A percentile compares a stretch with the other conserved stretches of the same genome.
Evolutionary conservation across 1,140 invertebrate genomes (phyloP).

Genomic region (Drosophila malerkotliana): DNA sequence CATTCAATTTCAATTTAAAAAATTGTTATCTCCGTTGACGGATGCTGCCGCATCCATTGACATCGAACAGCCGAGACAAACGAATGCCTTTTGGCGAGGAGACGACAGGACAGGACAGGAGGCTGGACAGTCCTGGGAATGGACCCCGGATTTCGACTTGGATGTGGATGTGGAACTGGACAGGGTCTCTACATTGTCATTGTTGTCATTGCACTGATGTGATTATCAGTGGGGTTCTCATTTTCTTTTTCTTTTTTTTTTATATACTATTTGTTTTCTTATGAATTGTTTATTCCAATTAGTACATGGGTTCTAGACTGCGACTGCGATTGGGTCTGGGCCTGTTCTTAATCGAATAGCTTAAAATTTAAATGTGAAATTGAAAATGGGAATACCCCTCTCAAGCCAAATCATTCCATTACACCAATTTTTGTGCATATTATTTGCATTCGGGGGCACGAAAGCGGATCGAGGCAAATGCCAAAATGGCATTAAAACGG

Average conservation of each 20-base stretch:
- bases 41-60: slow-evolving; percentile 77
- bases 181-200: slow-evolving; percentile 33
- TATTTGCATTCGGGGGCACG: slow-evolving; percentile 65
- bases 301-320: too few relatives aligned
- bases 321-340: too few relatives aligned
- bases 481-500: slow-evolving; percentile 45
- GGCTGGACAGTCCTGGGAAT: slow-evolving; percentile 1
- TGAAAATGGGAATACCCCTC: background rate
- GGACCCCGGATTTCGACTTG: slow-evolving; percentile 20
- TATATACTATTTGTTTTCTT: background rate
- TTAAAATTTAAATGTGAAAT: background rate
- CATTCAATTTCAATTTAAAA: slow-evolving; percentile 83
- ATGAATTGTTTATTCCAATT: too few relatives aligned
- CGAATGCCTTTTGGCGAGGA: slow-evolving; percentile 67
- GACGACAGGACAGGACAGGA: slow-evolving; percentile 40
- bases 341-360: too few relatives aligned
- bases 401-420: slow-evolving; percentile 54
- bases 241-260: background rate
- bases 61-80: slow-evolving; percentile 74
- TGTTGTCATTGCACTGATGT: slow-evolving; percentile 34
- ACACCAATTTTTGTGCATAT: slow-evolving; percentile 66
- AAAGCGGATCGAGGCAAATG: slow-evolving; percentile 50
- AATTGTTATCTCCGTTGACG: slow-evolving; percentile 81
- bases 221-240: slow-evolving; percentile 28
- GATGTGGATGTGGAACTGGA: slow-evolving; percentile 29